A percentile compares a stretch with the other conserved stretches of the same genome.
Evolutionary conservation across 1,140 invertebrate species (phyloP).

Genomic region (Drosophila leontia): DNA sequence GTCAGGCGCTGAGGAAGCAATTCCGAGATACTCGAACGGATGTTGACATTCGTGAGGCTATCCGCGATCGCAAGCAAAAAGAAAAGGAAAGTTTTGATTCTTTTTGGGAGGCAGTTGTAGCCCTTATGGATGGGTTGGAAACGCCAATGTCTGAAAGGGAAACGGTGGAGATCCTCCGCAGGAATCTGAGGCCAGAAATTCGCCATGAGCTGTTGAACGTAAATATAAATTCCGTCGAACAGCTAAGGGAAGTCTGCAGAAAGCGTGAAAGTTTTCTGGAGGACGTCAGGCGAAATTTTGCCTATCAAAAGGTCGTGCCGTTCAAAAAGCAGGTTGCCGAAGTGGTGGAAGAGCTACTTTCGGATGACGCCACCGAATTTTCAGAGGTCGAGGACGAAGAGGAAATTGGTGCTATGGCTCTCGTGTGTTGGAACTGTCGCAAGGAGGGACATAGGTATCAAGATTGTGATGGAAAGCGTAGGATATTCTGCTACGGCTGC

Average conservation of each 20-base stretch:
- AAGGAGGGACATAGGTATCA: constrained; percentile 27
- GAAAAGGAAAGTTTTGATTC: background rate
- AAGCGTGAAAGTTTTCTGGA: no score
- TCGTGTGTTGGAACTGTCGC: constrained; percentile 33
- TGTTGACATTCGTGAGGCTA: background rate
- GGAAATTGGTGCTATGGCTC: background rate
- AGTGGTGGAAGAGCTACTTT: no score
- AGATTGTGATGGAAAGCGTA: constrained; percentile 13
- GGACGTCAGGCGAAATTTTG: no score
- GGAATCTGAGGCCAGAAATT: background rate
- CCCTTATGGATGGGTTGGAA: background rate
- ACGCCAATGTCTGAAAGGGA: background rate
- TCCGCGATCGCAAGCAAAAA: constrained; percentile 7
- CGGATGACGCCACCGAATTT: no score
- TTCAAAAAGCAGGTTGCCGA: no score
- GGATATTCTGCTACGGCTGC: background rate
- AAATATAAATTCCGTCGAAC: background rate
- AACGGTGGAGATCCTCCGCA: background rate
- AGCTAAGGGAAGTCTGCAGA: background rate
- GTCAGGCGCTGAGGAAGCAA: no score
- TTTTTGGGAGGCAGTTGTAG: background rate
- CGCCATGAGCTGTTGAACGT: constrained; percentile 7
- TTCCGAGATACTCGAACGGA: background rate
- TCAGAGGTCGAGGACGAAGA: no score
- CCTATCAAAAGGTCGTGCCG: no score